phyloP scores from a whole-genome alignment of 1,140 invertebrate species.

The Batillaria attramentaria region DNA sequence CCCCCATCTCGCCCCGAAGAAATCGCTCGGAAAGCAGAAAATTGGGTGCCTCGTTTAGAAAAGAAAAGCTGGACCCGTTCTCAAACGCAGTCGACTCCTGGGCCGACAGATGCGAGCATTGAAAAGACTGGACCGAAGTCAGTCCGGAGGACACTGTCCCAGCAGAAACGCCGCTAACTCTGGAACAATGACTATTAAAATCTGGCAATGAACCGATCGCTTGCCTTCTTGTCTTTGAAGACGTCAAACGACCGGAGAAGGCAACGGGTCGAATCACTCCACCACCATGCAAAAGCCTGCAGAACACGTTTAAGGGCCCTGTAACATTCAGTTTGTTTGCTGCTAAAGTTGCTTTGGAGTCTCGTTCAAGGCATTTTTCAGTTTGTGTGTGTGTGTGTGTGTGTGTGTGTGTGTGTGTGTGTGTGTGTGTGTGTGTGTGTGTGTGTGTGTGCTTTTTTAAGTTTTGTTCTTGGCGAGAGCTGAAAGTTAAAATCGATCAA shows the following conservation, averaged over 20 bases:
- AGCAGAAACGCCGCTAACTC: background rate
- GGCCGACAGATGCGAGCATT: constrained; percentile 1
- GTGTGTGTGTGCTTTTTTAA: background rate
- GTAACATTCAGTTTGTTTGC: background rate
- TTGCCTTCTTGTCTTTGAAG: background rate
- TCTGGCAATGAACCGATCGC: background rate
- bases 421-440: background rate
- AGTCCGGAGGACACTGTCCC: background rate
- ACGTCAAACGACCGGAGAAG: background rate
- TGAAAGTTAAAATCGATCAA: no score
- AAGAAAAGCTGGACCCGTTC: constrained; percentile 22
- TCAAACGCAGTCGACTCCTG: background rate
- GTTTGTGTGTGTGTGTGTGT: background rate
- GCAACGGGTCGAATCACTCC: background rate
- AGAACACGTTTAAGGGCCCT: background rate
- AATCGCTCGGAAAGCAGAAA: constrained; percentile 26
- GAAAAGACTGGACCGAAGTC: background rate
- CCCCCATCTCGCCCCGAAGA: constrained; percentile 2
- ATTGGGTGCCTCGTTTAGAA: constrained; percentile 26
- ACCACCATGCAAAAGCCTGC: background rate
- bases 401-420: background rate
- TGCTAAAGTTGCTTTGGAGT: background rate
- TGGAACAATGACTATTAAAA: background rate
- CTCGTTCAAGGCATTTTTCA: background rate
- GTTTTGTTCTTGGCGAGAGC: background rate